Evolutionary conservation across 2,888 invertebrate genomes (phyloP).

Genomic region (Blastobasis lacticolella): DNA sequence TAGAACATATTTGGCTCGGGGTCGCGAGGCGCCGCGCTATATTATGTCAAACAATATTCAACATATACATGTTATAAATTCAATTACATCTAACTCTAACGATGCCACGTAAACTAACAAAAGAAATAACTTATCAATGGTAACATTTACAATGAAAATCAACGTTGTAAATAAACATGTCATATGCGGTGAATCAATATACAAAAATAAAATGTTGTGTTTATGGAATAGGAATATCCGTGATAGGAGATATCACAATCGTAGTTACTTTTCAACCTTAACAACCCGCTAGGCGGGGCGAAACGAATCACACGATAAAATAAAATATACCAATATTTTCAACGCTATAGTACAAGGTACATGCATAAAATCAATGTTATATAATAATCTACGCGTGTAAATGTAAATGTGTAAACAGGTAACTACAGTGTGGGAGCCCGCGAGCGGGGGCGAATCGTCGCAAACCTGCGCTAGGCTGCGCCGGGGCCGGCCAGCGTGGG

Average conservation of each 20-base stretch:
- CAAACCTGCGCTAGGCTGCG: slow-evolving; percentile 1
- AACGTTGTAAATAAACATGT: slow-evolving; percentile 46
- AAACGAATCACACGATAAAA: slow-evolving; percentile 41
- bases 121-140: slow-evolving; percentile 67
- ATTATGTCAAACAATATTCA: slow-evolving; percentile 8
- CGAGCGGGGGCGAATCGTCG: slow-evolving; percentile 17
- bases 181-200: slow-evolving; percentile 48
- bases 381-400: slow-evolving; percentile 35
- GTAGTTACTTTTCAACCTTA: slow-evolving; percentile 23
- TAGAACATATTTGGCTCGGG: slow-evolving; percentile 2
- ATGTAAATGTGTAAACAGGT: slow-evolving; percentile 47
- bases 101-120: slow-evolving; percentile 30
- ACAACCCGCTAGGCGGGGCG: slow-evolving; percentile 40
- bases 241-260: slow-evolving; percentile 67
- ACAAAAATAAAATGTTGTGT: slow-evolving; percentile 55
- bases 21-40: slow-evolving; percentile 12
- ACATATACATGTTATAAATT: slow-evolving; percentile 13
- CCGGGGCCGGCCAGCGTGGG: not conserved
- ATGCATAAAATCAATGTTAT: slow-evolving; percentile 45
- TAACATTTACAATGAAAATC: slow-evolving; percentile 68
- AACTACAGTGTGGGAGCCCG: slow-evolving; percentile 38
- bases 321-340: slow-evolving; percentile 38
- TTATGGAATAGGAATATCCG: slow-evolving; percentile 67
- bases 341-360: slow-evolving; percentile 40
- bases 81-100: slow-evolving; percentile 15